A percentile compares a stretch with the other conserved stretches of the same genome.
phyloP scores from a whole-genome alignment of 2,113 vertebrate species.

The Cephalopterus ornatus region DNA sequence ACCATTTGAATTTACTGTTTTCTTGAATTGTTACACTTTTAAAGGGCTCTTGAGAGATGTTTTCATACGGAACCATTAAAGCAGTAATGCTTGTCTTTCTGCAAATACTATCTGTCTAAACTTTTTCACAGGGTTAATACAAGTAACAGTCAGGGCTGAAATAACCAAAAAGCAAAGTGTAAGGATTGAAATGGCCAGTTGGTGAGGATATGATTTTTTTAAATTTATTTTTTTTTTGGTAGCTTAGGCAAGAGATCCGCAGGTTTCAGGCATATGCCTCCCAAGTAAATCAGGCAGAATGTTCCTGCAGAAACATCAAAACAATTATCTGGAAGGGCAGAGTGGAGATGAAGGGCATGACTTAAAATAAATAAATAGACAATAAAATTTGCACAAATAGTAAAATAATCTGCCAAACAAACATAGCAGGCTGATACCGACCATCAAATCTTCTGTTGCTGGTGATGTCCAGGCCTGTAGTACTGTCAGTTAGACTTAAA shows the following conservation, averaged over 20 bases:
- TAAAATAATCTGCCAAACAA: not conserved
- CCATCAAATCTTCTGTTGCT: not conserved
- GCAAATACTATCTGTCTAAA: not conserved
- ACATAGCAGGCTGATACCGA: not conserved
- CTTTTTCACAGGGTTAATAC: not conserved
- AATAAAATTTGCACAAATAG: not conserved
- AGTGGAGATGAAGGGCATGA: not conserved
- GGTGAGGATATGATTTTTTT: not conserved
- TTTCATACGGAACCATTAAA: not conserved
- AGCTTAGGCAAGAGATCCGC: not conserved
- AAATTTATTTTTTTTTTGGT: too few species aligned
- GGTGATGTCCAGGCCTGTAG: not conserved
- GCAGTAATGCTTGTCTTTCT: not conserved
- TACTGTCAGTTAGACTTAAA: not conserved
- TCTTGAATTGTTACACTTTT: not conserved
- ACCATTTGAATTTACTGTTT: not conserved
- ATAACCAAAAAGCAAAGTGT: not conserved
- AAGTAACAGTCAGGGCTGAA: not conserved
- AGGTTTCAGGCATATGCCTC: not conserved
- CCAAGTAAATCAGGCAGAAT: not conserved
- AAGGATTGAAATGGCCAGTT: not conserved
- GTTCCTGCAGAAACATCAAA: not conserved
- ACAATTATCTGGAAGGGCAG: not conserved
- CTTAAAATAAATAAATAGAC: too few species aligned
- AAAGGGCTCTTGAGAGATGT: not conserved